Conservation (phyloP, 2,888 invertebrate genomes). For the Drosophila dives region DNA sequence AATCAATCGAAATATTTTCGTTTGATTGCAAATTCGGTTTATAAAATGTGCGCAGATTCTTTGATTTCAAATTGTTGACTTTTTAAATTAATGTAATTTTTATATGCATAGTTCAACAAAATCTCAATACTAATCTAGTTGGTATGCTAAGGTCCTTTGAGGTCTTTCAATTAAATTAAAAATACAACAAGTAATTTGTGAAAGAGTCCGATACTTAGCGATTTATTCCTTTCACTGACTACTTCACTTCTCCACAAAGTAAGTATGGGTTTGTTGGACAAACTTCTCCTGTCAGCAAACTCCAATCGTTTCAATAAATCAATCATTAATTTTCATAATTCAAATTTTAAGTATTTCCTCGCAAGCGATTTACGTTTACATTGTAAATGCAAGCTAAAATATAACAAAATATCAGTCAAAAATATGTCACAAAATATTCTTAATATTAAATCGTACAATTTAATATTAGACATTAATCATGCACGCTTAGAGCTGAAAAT, state of each 20-base stretch:
- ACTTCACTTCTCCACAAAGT: not conserved
- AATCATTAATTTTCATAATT: not conserved
- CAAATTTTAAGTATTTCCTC: not conserved
- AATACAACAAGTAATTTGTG: not conserved
- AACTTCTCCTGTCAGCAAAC: not conserved
- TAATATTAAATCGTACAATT: not conserved
- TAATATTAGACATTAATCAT: slow-evolving; percentile 34
- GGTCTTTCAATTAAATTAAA: not conserved
- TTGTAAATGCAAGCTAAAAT: not conserved
- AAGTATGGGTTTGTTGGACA: not conserved
- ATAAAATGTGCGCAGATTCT: not conserved
- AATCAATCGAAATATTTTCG: slow-evolving; percentile 20
- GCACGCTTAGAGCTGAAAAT: slow-evolving; percentile 42
- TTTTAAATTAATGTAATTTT: not conserved
- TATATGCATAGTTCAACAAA: not conserved
- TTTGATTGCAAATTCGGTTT: not conserved
- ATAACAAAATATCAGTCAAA: not conserved
- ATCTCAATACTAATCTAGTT: no score
- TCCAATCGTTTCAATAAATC: not conserved
- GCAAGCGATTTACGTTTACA: not conserved
- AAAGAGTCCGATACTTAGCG: not conserved
- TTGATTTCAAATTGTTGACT: not conserved
- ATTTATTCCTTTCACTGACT: not conserved
- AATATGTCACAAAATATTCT: not conserved
- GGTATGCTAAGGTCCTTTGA: not conserved